Evolutionary conservation across 2,113 vertebrate genomes (phyloP).

Genomic region (Elaphurus davidianus): DNA sequence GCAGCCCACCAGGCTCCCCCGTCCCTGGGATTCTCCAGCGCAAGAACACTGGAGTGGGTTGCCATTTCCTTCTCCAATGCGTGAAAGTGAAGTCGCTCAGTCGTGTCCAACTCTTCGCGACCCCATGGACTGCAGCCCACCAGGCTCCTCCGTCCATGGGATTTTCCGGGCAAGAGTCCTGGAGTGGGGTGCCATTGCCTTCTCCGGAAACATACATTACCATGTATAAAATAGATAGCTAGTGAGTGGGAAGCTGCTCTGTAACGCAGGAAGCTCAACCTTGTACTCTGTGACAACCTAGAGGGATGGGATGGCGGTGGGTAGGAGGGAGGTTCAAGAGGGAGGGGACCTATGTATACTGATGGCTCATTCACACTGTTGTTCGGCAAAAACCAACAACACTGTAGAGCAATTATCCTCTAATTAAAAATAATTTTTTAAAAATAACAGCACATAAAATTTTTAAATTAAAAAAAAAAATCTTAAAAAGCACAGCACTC

Average conservation of each 20-base stretch:
- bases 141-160: too few species aligned
- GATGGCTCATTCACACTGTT: not conserved
- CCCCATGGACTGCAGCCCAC: too few species aligned
- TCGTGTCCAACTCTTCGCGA: too few species aligned
- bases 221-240: not conserved
- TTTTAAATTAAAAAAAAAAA: not conserved
- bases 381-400: not conserved
- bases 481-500: not conserved
- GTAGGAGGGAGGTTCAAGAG: not conserved
- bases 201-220: not conserved
- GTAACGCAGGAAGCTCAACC: not conserved
- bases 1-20: too few species aligned
- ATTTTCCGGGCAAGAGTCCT: too few species aligned
- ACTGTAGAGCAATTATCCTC: not conserved
- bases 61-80: too few species aligned
- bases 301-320: not conserved
- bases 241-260: not conserved
- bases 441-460: not conserved
- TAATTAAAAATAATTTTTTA: not conserved
- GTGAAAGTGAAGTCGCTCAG: too few species aligned
- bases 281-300: not conserved
- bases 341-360: not conserved
- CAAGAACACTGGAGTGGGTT: too few species aligned
- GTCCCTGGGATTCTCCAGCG: too few species aligned
- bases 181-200: too few species aligned